A percentile compares a stretch with the other conserved stretches of the same genome.
Evolutionary conservation across 1,140 invertebrate species (phyloP).

Genomic region (Diuraphis noxia): DNA sequence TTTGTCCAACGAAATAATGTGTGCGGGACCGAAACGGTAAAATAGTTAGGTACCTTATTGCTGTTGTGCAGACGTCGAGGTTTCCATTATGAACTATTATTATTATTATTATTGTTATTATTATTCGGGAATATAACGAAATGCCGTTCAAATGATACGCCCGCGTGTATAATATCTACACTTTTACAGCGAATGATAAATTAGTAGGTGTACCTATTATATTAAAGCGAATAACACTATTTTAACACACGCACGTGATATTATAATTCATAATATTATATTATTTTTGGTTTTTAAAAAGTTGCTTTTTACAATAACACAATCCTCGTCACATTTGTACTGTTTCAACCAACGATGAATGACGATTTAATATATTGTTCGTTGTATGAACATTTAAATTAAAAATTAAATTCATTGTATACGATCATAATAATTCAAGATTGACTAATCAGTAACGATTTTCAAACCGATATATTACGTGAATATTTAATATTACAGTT

Average conservation of each 20-base stretch:
- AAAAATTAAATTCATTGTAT: not conserved
- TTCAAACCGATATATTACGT: not conserved
- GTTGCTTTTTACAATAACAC: not conserved
- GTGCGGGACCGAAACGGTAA: not conserved
- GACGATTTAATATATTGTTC: not conserved
- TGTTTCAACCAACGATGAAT: not conserved
- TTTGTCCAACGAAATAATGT: not conserved
- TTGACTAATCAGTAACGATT: not conserved
- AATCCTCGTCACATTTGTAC: no score
- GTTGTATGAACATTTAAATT: not conserved
- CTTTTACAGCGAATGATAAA: not conserved
- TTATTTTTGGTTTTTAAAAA: not conserved
- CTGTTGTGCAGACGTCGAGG: not conserved
- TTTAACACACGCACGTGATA: not conserved
- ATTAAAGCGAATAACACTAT: not conserved
- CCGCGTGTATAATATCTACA: not conserved
- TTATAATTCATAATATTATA: not conserved
- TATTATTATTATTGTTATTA: no score
- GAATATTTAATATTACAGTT: not conserved
- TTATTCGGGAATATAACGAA: not conserved
- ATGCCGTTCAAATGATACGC: not conserved
- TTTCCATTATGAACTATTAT: not conserved
- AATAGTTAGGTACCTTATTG: not conserved
- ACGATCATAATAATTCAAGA: not conserved
- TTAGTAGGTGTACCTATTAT: not conserved